Percentiles rank a stretch among this genome's conserved stretches.
Evolutionary conservation across 2,888 invertebrate species (phyloP).

Genomic region (Incurvaria masculella): DNA sequence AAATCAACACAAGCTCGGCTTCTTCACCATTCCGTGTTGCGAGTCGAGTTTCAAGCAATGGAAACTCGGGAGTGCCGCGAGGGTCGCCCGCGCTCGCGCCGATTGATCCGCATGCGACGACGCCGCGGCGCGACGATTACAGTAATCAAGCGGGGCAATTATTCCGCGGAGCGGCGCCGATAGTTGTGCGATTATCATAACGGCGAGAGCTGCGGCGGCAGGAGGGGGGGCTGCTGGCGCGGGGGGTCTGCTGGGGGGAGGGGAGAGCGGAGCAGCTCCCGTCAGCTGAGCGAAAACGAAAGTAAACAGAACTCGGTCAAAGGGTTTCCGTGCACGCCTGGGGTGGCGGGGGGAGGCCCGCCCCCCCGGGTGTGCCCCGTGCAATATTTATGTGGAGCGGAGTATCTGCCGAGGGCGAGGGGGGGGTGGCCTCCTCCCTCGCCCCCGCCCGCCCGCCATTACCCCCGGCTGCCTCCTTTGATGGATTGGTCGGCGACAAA

Average conservation of each 20-base stretch:
- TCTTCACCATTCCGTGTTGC: no score
- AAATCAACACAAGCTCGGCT: constrained; percentile 2
- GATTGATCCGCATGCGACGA: neutral
- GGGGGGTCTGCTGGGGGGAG: constrained; percentile 38
- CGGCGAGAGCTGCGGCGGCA: constrained; percentile 28
- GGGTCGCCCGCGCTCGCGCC: neutral
- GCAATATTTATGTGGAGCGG: constrained; percentile 53
- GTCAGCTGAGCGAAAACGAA: constrained; percentile 59
- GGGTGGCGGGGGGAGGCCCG: no score
- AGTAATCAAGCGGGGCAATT: no score
- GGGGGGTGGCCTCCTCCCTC: constrained; percentile 40
- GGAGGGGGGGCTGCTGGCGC: constrained; percentile 26
- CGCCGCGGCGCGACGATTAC: neutral
- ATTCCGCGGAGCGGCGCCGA: constrained; percentile 21
- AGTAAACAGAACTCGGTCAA: constrained; percentile 60
- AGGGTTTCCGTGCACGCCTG: constrained; percentile 55
- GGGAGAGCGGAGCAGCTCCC: constrained; percentile 29
- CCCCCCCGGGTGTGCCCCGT: constrained; percentile 4
- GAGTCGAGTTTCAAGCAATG: no score
- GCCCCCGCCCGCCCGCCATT: constrained; percentile 33
- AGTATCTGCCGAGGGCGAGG: neutral
- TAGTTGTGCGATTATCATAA: constrained; percentile 52
- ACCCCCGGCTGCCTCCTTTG: constrained; percentile 46
- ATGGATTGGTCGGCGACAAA: constrained; percentile 56
- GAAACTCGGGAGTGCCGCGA: no score